Conservation (phyloP, 1,140 invertebrate genomes). For the Leptestheria dahalacensis region DNA sequence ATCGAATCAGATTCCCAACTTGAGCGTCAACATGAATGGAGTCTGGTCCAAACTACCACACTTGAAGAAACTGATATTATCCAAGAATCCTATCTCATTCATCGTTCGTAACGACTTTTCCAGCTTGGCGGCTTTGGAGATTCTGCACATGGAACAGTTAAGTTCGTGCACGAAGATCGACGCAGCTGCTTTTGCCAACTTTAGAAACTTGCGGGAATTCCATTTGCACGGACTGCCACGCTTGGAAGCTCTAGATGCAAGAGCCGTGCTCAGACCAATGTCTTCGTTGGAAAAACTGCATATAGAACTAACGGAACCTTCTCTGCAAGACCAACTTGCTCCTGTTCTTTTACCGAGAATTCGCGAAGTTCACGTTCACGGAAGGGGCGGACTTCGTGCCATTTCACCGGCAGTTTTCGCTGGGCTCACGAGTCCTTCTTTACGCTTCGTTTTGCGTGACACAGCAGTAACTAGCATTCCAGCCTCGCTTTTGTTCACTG, state of each 20-base stretch:
- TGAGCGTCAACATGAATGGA: constrained; percentile 31
- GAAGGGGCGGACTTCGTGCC: constrained; percentile 48
- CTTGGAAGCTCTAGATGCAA: constrained; percentile 64
- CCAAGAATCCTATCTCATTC: constrained; percentile 53
- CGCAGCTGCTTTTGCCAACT: constrained; percentile 56
- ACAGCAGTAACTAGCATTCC: constrained; percentile 61
- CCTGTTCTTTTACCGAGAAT: constrained; percentile 61
- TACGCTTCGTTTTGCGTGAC: constrained; percentile 57
- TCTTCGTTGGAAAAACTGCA: constrained; percentile 39
- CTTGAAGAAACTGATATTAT: constrained; percentile 54
- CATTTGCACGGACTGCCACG: constrained; percentile 55
- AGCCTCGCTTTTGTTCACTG: constrained; percentile 62
- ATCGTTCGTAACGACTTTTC: constrained; percentile 58
- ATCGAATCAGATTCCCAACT: constrained; percentile 47
- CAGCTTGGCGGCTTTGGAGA: constrained; percentile 43
- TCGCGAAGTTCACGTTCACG: constrained; percentile 51
- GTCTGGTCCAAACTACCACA: constrained; percentile 49
- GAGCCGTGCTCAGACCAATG: constrained; percentile 48
- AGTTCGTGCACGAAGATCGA: constrained; percentile 56
- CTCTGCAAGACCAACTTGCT: constrained; percentile 64
- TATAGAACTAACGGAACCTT: constrained; percentile 70
- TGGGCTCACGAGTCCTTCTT: constrained; percentile 42
- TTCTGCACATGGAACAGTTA: constrained; percentile 49
- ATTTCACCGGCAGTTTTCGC: constrained; percentile 66
- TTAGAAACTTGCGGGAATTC: constrained; percentile 50